These are phyloP conservation scores for Paracanthobrama guichenoti DNA, from an alignment of 2,113 vertebrate genomes.

Conservation along the genomic window DNA sequence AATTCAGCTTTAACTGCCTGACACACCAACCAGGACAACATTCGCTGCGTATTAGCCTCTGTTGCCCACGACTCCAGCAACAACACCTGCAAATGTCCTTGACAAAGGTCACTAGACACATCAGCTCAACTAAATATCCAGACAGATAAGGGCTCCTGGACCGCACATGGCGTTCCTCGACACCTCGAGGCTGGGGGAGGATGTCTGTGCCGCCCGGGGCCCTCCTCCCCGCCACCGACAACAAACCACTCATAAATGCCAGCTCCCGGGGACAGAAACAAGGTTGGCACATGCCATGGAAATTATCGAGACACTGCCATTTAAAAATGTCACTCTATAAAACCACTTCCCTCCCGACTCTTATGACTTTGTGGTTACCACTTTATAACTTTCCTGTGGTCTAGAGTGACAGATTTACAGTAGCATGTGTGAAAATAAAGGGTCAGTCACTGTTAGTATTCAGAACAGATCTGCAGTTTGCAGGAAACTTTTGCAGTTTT, in stretches of 20 bases:
- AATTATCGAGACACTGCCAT: constrained; percentile 70
- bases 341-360: constrained; percentile 23
- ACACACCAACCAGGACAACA: constrained; percentile 1
- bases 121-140: constrained; percentile 41
- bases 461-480: constrained; percentile 47
- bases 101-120: constrained; percentile 43
- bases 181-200: background rate
- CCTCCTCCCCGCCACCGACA: constrained; percentile 56
- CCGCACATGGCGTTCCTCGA: background rate
- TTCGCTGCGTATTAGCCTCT: background rate
- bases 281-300: constrained; percentile 63
- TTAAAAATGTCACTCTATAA: constrained; percentile 73
- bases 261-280: constrained; percentile 62
- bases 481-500: constrained; percentile 36
- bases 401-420: constrained; percentile 33
- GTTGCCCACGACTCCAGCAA: background rate
- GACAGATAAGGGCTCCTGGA: constrained; percentile 39
- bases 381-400: constrained; percentile 60
- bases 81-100: constrained; percentile 29
- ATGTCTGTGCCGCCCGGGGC: constrained; percentile 54
- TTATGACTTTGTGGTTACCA: constrained; percentile 50
- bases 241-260: constrained; percentile 73
- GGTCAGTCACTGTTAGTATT: constrained; percentile 51
- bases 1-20: background rate
- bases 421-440: constrained; percentile 51